Evolutionary conservation across 2,797 vertebrate species (phyloP), one percentile per base, ranked within the genome.

Genomic region (Coccyzus lansbergi): DNA sequence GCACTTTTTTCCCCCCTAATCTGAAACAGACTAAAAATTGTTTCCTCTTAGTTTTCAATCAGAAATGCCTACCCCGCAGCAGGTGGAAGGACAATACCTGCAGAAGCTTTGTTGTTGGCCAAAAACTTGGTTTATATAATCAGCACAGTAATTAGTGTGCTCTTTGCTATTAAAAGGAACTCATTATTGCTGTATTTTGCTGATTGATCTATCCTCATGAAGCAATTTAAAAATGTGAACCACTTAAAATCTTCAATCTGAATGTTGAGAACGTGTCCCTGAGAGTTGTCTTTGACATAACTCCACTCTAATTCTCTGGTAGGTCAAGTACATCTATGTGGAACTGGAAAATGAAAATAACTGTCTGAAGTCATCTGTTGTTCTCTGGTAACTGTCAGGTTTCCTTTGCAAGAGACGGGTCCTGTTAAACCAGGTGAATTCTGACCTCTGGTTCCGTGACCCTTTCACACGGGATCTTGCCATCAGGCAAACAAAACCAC

Each of bases 171-270:
- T 96, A 96, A 96, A 97, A 95, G 83, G 82, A 97, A 86, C 93
- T 97, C 94, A 97, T 97, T 98, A 97, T 90, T 96, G 91, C 94
- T 93, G 91, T 92, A 95, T 91, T 95, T 92, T 96, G 76, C 90
- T 95, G 95, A 97, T 92, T 96, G 97, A 97, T 97, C 90, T 91
- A 81, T 85, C 94, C 88, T 96, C 84, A 87, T 79, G 88, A 96
- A 93, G 93, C 79, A 91, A 90, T 95, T 97, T 95, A 52, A 96
- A 94, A 96, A 96, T 55, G 38, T 75, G 92, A 96, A 67, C 83
- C 76, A 78, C 89, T 96, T 92, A 63, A 55, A 91, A 88, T 65
- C 64, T 95, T 93, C 62, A 42, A 46, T 82, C 88, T 56, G 80
- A 90, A 79, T 76, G 79, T 29, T 33, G 55, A 90, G 62, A 84